Conservation (phyloP, 2,888 invertebrate genomes). For the Eudemis profundana region DNA sequence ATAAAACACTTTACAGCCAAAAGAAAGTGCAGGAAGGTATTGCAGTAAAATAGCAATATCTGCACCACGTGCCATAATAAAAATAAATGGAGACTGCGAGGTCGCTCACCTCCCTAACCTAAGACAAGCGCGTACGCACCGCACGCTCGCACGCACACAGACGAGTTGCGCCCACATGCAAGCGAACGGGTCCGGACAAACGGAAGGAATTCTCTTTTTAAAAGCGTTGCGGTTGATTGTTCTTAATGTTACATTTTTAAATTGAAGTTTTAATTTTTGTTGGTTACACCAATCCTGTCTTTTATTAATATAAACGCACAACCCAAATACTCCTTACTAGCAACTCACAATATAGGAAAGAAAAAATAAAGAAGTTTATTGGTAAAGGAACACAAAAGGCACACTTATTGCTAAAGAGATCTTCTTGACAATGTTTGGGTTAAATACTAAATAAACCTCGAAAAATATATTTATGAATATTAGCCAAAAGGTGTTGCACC, state of each 20-base stretch:
- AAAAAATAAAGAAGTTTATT: no score
- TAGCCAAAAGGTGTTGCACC: no score
- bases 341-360: no score
- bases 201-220: constrained; percentile 85
- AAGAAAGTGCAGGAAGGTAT: constrained; percentile 65
- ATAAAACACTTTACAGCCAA: neutral
- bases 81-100: constrained; percentile 83
- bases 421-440: no score
- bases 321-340: no score
- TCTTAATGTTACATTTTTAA: constrained; percentile 50
- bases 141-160: constrained; percentile 62
- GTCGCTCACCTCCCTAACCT: constrained; percentile 85
- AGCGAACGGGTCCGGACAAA: constrained; percentile 82
- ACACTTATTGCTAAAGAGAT: no score
- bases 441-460: no score
- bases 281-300: no score
- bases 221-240: constrained; percentile 68
- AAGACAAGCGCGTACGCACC: constrained; percentile 81
- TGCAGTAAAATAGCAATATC: constrained; percentile 73
- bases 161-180: constrained; percentile 48
- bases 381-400: no score
- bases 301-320: no score
- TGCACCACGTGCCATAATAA: constrained; percentile 81
- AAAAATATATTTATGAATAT: no score
- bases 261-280: neutral